Evolutionary conservation across 2,797 vertebrate genomes (phyloP), one percentile per base, ranked within the genome.

Genomic region (Hozukius guyotensis): DNA sequence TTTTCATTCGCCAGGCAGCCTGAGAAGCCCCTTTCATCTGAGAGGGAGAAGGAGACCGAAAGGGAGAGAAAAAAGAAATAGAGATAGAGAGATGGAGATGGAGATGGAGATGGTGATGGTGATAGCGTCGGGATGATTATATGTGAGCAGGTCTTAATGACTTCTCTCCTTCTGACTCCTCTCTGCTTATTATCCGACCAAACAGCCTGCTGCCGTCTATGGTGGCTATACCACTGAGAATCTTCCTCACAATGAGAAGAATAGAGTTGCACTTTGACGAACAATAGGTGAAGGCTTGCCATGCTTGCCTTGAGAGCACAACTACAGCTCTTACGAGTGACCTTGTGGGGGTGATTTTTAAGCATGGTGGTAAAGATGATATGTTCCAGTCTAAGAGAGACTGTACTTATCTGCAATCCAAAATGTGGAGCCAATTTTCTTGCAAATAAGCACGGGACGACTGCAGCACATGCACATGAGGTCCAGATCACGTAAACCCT

Each of bases 61-160:
- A 70, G 46, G 13, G 65, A 84, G 72, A 83, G 76, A 83, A 81
- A 84, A 84, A 89, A 59, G 65, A 77, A 52, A 75, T 59, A 85
- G 78, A 85, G 78, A 89, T 80, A 55, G 86, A 73, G 81, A 92
- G 80, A 84, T 77, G 83, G 81, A 36, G 83, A 84, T 77, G 83
- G 81, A 36, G 83, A 92, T 78, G 87, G 82, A 9, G 29, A 62
- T 13, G 60, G 60, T 34, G 63, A 59, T 75, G 82, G 79, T 38
- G 83, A 92, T 81, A 87, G 83, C 64, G 71, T 86, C 81, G 67
- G 88, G 91, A 92, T 93, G 91, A 94, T 94, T 95, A 93, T 84
- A 91, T 91, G 85, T 82, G 91, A 93, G 84, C 91, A 83, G 84
- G 86, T 92, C 92, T 91, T 92, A 90, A 94, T 87, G 84, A 93